These are phyloP conservation scores for Procambarus clarkii DNA, from an alignment of 1,140 invertebrate species.

Conservation along the genomic window DNA sequence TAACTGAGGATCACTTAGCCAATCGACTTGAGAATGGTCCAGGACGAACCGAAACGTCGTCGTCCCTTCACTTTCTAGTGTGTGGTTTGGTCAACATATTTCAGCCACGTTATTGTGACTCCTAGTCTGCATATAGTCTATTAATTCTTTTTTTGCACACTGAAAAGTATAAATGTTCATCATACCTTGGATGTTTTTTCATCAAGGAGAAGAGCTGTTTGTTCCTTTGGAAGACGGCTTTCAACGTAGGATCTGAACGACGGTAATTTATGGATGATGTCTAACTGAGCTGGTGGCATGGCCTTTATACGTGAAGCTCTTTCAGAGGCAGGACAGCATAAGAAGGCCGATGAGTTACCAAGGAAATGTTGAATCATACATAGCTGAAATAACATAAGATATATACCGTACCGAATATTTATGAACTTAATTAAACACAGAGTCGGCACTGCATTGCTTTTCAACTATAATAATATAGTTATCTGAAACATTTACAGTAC, in stretches of 20 bases:
- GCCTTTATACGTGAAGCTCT: constrained; percentile 9
- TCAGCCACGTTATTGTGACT: too few relatives aligned
- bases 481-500: too few relatives aligned
- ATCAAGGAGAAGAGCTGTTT: constrained; percentile 53
- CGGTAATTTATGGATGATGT: constrained; percentile 57
- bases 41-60: too few relatives aligned
- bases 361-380: constrained; percentile 70
- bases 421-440: not conserved
- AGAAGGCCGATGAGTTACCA: constrained; percentile 35
- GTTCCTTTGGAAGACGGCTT: constrained; percentile 46
- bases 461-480: too few relatives aligned
- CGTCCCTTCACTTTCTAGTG: too few relatives aligned
- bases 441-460: too few relatives aligned
- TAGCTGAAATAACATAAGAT: constrained; percentile 38
- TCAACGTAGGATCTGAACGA: constrained; percentile 64
- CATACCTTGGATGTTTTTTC: constrained; percentile 61
- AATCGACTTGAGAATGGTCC: too few relatives aligned
- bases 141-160: too few relatives aligned
- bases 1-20: too few relatives aligned
- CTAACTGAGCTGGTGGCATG: constrained; percentile 53
- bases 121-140: too few relatives aligned
- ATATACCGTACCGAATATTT: not conserved
- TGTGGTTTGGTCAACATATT: too few relatives aligned
- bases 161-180: not conserved
- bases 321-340: constrained; percentile 45